phyloP scores from a whole-genome alignment of 2,888 invertebrate species.

The Tipula unca region DNA sequence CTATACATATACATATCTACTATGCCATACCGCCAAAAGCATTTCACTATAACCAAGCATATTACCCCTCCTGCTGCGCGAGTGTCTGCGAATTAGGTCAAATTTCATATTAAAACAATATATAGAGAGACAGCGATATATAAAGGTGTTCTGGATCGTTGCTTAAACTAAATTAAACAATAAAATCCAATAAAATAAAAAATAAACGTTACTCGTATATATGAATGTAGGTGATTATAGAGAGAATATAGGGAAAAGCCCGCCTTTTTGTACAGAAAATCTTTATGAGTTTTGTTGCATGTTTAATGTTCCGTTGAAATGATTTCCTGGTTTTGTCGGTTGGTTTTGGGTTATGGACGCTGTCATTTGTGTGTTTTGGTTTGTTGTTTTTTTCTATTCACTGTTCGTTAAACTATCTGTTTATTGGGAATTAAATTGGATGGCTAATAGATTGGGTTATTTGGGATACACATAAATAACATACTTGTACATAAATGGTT shows the following conservation, averaged over 20 bases:
- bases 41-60: neutral
- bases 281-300: neutral
- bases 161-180: neutral
- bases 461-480: too few species aligned
- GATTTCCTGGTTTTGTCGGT: neutral
- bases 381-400: neutral
- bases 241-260: neutral
- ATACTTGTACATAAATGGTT: too few species aligned
- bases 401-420: neutral
- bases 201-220: neutral
- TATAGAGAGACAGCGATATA: neutral
- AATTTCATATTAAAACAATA: neutral
- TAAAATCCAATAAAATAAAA: neutral
- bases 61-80: neutral
- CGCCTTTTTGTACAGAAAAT: neutral
- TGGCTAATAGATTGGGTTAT: neutral
- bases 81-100: neutral
- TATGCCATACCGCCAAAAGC: neutral
- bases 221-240: neutral
- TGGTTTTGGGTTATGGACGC: neutral
- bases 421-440: neutral
- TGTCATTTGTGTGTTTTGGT: neutral
- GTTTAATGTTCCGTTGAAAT: neutral
- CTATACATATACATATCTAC: neutral
- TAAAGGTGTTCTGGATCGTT: neutral